phyloP scores from a whole-genome alignment of 2,888 invertebrate genomes.

The Brenthis hecate region DNA sequence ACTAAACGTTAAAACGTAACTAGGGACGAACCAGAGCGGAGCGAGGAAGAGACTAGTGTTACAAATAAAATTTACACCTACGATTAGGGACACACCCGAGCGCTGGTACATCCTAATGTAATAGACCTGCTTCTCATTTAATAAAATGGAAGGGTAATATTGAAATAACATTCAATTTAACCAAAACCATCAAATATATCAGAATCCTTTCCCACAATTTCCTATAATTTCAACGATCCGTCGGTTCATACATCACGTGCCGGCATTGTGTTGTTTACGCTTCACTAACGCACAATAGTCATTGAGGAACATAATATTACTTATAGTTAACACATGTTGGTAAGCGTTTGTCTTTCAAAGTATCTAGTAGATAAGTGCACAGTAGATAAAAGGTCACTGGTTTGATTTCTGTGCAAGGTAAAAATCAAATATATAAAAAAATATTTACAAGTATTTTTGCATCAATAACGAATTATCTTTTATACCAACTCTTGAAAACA shows the following conservation, averaged over 20 bases:
- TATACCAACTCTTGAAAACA: too few species aligned
- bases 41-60: too few species aligned
- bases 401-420: too few species aligned
- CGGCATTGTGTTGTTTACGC: slow-evolving; percentile 24
- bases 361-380: too few species aligned
- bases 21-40: too few species aligned
- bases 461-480: too few species aligned
- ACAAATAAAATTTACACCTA: too few species aligned
- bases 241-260: slow-evolving; percentile 27
- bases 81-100: background rate
- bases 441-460: too few species aligned
- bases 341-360: background rate
- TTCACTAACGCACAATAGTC: slow-evolving; percentile 16
- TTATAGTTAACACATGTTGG: background rate
- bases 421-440: too few species aligned
- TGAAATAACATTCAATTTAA: slow-evolving; percentile 10
- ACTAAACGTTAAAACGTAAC: too few species aligned
- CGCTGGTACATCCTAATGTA: background rate
- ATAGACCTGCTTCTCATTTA: too few species aligned
- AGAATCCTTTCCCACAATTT: slow-evolving; percentile 26
- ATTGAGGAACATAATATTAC: background rate
- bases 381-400: too few species aligned
- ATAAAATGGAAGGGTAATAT: slow-evolving; percentile 8
- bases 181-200: slow-evolving; percentile 9
- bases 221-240: slow-evolving; percentile 26